These are phyloP conservation scores for Sminthopsis crassicaudata DNA, from an alignment of 2,113 vertebrate species.

Conservation along the genomic window DNA sequence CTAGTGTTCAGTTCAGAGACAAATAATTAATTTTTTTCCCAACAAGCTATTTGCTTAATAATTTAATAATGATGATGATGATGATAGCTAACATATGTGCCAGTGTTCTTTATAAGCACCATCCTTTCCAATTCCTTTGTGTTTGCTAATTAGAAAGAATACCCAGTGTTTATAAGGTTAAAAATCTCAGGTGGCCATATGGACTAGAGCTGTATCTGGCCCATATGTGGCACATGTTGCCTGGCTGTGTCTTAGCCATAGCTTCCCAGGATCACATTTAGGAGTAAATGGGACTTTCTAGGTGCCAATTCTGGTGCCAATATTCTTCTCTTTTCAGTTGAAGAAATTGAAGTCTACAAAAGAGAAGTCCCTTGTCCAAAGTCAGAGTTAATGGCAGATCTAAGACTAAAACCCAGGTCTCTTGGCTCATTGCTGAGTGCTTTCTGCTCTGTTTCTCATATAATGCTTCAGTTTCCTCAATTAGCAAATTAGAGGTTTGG, in stretches of 20 bases:
- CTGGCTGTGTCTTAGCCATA: background rate
- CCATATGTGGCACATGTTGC: background rate
- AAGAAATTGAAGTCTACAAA: conserved; percentile 7
- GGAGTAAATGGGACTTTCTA: background rate
- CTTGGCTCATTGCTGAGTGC: background rate
- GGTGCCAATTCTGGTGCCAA: background rate
- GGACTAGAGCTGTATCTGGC: background rate
- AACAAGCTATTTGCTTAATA: background rate
- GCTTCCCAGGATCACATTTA: background rate
- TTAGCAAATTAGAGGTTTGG: background rate
- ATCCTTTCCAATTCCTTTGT: background rate
- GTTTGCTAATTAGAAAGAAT: background rate
- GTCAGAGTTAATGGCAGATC: background rate
- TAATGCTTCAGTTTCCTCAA: background rate
- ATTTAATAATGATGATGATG: background rate
- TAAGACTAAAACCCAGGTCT: background rate
- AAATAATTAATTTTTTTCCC: background rate
- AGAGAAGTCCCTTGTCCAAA: background rate
- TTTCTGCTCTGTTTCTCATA: background rate
- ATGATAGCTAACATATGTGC: background rate
- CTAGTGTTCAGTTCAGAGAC: background rate
- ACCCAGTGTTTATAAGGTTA: background rate
- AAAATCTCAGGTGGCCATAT: background rate
- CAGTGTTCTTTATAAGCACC: background rate
- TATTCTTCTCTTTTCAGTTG: background rate